Evolutionary conservation across 2,113 vertebrate species (phyloP).

Genomic region (Ancistrus triradiatus): DNA sequence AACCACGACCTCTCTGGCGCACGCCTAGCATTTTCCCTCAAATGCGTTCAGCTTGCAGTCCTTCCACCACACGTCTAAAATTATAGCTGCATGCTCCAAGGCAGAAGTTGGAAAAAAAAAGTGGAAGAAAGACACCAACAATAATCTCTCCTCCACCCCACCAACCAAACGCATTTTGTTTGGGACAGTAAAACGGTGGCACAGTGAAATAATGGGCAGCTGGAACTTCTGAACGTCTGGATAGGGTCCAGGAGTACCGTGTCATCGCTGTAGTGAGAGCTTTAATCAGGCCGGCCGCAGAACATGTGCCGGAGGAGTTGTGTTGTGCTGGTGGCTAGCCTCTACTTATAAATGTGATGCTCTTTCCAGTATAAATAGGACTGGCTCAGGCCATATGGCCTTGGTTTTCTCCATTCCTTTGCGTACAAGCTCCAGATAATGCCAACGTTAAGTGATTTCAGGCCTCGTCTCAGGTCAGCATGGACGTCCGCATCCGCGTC

Average conservation of each 20-base stretch:
- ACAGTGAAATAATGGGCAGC: slow-evolving; percentile 65
- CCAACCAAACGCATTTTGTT: slow-evolving; percentile 70
- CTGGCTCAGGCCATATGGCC: slow-evolving; percentile 48
- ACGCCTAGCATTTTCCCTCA: slow-evolving; percentile 66
- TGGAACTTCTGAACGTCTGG: slow-evolving; percentile 67
- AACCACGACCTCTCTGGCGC: slow-evolving; percentile 71
- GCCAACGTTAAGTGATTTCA: slow-evolving; percentile 8
- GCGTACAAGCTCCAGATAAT: slow-evolving; percentile 15
- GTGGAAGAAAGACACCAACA: slow-evolving; percentile 58
- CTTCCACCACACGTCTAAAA: slow-evolving; percentile 74
- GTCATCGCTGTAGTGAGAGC: slow-evolving; percentile 72
- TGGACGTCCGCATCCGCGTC: neutral
- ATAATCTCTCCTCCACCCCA: slow-evolving; percentile 63
- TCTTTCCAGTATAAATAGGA: slow-evolving; percentile 61
- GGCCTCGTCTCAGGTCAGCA: neutral
- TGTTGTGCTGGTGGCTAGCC: slow-evolving; percentile 67
- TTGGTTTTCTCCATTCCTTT: slow-evolving; percentile 39
- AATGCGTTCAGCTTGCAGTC: slow-evolving; percentile 76
- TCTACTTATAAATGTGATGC: slow-evolving; percentile 66
- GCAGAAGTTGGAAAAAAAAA: slow-evolving; percentile 69
- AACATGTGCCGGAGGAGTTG: slow-evolving; percentile 67
- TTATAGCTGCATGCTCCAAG: slow-evolving; percentile 60
- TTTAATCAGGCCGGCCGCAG: slow-evolving; percentile 74
- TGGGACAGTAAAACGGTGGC: slow-evolving; percentile 59
- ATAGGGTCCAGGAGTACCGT: slow-evolving; percentile 60